Evolutionary conservation across 2,797 vertebrate species (phyloP), one percentile per base, ranked within the genome.

Genomic region (Brachyrhaphis roseni): DNA sequence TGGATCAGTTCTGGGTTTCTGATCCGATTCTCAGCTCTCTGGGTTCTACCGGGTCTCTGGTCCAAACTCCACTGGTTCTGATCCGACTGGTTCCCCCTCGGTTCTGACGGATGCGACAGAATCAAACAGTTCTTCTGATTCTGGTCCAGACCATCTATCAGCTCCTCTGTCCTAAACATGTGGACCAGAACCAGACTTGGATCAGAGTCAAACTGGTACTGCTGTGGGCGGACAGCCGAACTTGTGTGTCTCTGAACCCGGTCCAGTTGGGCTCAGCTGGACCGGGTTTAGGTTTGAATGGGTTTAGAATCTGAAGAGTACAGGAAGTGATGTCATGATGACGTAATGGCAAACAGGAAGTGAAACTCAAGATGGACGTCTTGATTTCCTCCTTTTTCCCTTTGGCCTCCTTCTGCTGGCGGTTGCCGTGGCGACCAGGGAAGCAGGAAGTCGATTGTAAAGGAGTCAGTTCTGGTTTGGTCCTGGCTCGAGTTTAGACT

Each of bases 261-360:
- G 26, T 11, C 53, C 51, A 55, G 26, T n/a, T 57, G n/a, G n/a
- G 10, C n/a, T 57, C n/a, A 28, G 55, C 55, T 57, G n/a, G 4
- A 57, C 12, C 12, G 12, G 55, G 55, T 11, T 28, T 28, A 12
- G 11, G 1, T 55, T 55, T 55, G 26, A n/a, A 55, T 55, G 23
- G 10, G 23, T 55, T 16, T 47, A 18, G 16, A 47, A 28, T 15
- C 31, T 34, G 16, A 64, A 20, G 62, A 23, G 15, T 12, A 34
- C 28, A 62, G 0, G 49, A 57, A 51, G 72, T 81, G 82, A 90
- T 74, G 55, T 68, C 39, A 84, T 0, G 80, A 82, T 90, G 91
- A 85, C 71, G 74, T 92, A 87, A 90, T 62, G 57, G 31, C 78
- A 39, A 20, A 23, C 47, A 79, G 82, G 85, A 91, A 86, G 77